Evolutionary conservation across 2,113 vertebrate genomes (phyloP).

Genomic region (Emberiza fucata): DNA sequence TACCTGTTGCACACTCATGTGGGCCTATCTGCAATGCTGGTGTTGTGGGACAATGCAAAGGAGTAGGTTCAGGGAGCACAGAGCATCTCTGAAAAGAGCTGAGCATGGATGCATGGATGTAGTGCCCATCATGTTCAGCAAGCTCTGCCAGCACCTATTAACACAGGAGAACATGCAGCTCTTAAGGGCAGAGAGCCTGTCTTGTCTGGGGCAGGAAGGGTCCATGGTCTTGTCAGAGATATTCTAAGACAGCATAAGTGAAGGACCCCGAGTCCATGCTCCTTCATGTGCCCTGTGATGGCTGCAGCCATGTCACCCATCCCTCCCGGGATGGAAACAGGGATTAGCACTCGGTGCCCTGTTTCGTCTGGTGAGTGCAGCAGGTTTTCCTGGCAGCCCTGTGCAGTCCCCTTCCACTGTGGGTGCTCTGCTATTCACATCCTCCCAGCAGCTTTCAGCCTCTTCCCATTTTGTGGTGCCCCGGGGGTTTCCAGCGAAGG

Average conservation of each 20-base stretch:
- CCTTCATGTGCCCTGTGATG: not conserved
- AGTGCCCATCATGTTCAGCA: not conserved
- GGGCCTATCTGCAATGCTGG: not conserved
- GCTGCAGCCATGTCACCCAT: not conserved
- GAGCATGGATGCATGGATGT: not conserved
- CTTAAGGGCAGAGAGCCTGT: not conserved
- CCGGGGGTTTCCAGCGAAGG: not conserved
- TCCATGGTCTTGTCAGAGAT: not conserved
- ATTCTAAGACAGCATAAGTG: not conserved
- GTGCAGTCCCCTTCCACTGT: fast-evolving
- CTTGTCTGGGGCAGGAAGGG: not conserved
- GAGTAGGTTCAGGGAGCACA: not conserved
- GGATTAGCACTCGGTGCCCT: not conserved
- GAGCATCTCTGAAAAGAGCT: not conserved
- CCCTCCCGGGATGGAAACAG: not conserved
- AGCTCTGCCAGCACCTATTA: not conserved
- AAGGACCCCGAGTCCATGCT: not conserved
- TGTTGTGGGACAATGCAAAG: not conserved
- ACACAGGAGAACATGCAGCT: not conserved
- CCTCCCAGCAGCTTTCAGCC: not conserved
- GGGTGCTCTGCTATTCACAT: not conserved
- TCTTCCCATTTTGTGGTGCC: conserved; percentile 1
- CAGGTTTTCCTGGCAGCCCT: not conserved
- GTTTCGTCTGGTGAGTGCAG: not conserved
- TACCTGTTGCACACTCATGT: not conserved